A percentile compares a stretch with the other conserved stretches of the same genome.
These are phyloP conservation scores for Nyctalus aviator DNA, from an alignment of 2,797 vertebrate genomes.

Conservation along the genomic window DNA sequence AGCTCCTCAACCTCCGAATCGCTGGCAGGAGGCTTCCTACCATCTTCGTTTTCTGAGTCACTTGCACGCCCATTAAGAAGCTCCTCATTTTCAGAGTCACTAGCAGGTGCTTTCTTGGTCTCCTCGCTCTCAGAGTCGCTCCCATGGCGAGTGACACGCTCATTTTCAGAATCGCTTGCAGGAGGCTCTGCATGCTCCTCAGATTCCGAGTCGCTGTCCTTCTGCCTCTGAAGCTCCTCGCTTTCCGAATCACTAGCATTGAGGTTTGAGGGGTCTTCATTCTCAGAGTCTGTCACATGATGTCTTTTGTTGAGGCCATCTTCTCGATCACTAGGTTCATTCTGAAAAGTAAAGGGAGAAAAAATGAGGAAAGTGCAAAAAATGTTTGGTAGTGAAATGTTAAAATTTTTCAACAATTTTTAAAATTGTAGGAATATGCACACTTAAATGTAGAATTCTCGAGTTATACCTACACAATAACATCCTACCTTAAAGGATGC, in stretches of 20 bases:
- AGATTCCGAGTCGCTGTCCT: conserved; percentile 88
- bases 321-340: conserved; percentile 93
- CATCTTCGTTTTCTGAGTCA: conserved; percentile 87
- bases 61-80: conserved; percentile 83
- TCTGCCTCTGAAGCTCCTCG: conserved; percentile 86
- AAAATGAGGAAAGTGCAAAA: conserved; percentile 28
- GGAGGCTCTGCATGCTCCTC: conserved; percentile 80
- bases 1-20: conserved; percentile 87
- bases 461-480: background rate
- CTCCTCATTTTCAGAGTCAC: conserved; percentile 91
- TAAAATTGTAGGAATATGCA: background rate
- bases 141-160: conserved; percentile 80
- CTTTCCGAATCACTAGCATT: conserved; percentile 90
- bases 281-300: conserved; percentile 87
- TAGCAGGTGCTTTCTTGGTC: conserved; percentile 85
- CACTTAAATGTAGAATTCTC: background rate
- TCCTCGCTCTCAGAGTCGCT: conserved; percentile 90
- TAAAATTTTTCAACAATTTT: background rate
- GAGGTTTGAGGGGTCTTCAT: conserved; percentile 86
- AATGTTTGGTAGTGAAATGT: background rate
- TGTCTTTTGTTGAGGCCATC: conserved; percentile 81
- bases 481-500: background rate
- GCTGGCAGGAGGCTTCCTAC: conserved; percentile 85
- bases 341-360: conserved; percentile 87
- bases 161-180: conserved; percentile 91